Base-by-base conservation (phyloP, 2,113 vertebrate species). In the Microtus oregoni region DNA sequence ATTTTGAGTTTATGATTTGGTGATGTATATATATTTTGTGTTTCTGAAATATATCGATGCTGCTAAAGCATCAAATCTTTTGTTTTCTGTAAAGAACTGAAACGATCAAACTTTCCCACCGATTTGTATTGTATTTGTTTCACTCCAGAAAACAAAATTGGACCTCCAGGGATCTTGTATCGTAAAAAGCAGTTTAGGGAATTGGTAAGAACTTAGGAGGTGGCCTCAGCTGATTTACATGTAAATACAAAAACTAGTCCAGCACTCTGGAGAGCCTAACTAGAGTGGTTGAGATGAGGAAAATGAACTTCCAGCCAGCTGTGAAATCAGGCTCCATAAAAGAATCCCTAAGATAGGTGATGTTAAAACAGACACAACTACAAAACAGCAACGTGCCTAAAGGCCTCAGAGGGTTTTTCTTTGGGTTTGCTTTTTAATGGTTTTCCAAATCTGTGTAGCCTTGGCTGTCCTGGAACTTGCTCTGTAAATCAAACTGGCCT, bases 111-210 rank as follows among this genome's bases (percentile, higher is more conserved):
- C 19, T 24, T 96, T 94, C 26, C 38, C 26, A 94, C 3, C 76
- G 85, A 35, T 63, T 96, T 95, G 55, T 90, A 94, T 92, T 93
- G 63, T 93, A 50, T 93, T 86, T 93, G 65, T 90, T 94, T 96
- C 86, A 91, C 92, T 94, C 61, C 68, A 65, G 75, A 92, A 96
- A 97, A 90, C 88, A 96, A 77, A 97, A 93, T 72, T 89, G 91
- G 44, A 61, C 61, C 92, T 92, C 86, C 10, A 83, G 97, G 92
- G 93, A 95, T 90, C 55, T 19, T 78, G 41, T 82, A 55, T 52
- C 87, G 78, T 86, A 79, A 86, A 94, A 83, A 38, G 87, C 81
- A 97, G 79, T 93, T 96, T 90, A 95, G 96, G 92, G 85, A 97
- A 92, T 86, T 94, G 89, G 55, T 20, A 47, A 85, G 96, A 93